Percentiles rank a stretch among this genome's conserved stretches.
Conservation (phyloP, 2,113 vertebrate species). For the Lagopus leucura region DNA sequence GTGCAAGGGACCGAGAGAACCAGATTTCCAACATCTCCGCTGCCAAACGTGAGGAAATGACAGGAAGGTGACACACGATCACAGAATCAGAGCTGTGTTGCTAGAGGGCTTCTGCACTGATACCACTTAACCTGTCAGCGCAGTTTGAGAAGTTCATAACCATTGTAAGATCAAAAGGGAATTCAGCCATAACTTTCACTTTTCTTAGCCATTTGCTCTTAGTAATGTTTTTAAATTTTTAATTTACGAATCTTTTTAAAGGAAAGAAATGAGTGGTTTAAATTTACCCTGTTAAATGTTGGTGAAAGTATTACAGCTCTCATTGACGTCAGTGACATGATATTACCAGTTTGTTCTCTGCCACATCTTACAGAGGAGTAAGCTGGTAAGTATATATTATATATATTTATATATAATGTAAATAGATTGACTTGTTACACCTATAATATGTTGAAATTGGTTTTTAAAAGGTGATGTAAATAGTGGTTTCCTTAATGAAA, state of each 20-base stretch:
- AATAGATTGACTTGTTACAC: constrained; percentile 82
- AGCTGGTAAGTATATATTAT: constrained; percentile 84
- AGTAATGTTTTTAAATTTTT: constrained; percentile 69
- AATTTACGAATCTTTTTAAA: constrained; percentile 66
- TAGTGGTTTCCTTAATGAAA: constrained; percentile 86
- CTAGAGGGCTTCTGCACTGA: background rate
- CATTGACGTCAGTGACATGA: constrained; percentile 79
- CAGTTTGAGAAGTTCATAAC: background rate
- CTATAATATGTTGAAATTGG: constrained; percentile 82
- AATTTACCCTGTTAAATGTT: constrained; percentile 74
- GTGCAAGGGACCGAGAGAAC: background rate
- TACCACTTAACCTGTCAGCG: background rate
- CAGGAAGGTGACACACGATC: rapidly evolving
- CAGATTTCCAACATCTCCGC: background rate
- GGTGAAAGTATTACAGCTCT: constrained; percentile 78
- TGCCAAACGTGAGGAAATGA: background rate
- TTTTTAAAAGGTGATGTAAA: constrained; percentile 88
- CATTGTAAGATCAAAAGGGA: constrained; percentile 59
- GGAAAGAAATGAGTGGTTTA: constrained; percentile 58
- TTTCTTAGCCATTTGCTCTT: constrained; percentile 72
- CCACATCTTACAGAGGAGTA: constrained; percentile 77
- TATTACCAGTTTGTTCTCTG: constrained; percentile 83
- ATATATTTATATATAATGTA: constrained; percentile 82
- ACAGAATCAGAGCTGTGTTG: background rate
- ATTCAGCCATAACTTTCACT: constrained; percentile 73